phyloP scores from a whole-genome alignment of 2,797 vertebrate species.

The Botia almorhae region DNA sequence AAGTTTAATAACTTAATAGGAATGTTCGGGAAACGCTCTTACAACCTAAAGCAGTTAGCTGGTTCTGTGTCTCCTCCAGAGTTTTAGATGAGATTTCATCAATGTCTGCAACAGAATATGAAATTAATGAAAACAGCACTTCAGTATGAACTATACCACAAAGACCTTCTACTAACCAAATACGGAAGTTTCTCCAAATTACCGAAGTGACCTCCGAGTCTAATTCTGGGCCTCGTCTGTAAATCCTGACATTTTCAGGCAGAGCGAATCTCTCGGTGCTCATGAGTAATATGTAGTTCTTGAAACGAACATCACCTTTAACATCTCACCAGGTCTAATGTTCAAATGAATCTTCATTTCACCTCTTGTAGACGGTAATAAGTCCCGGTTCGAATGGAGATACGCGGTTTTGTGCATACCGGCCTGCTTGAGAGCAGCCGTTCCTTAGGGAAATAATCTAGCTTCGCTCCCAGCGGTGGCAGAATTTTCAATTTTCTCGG shows the following conservation, averaged over 20 bases:
- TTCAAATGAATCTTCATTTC: constrained; percentile 45
- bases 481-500: constrained; percentile 62
- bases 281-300: constrained; percentile 34
- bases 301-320: constrained; percentile 43
- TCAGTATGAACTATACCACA: not conserved
- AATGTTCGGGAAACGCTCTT: too few species aligned
- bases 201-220: constrained; percentile 29
- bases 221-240: constrained; percentile 20
- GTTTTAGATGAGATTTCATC: not conserved
- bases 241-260: constrained; percentile 40
- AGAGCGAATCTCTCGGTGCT: constrained; percentile 27
- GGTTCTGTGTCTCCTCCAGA: too few species aligned
- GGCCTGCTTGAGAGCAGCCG: constrained; percentile 44
- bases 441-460: constrained; percentile 51
- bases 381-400: constrained; percentile 38
- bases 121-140: not conserved
- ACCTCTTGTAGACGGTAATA: constrained; percentile 44
- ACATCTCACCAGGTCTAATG: constrained; percentile 35
- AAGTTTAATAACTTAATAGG: too few species aligned
- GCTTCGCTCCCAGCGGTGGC: constrained; percentile 39
- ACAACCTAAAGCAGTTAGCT: too few species aligned
- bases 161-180: constrained; percentile 19
- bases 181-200: constrained; percentile 22
- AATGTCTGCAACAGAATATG: not conserved
- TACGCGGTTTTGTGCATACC: constrained; percentile 43